Evolutionary conservation across 2,888 invertebrate genomes (phyloP).

Genomic region (Glyphotaelius pellucidus): DNA sequence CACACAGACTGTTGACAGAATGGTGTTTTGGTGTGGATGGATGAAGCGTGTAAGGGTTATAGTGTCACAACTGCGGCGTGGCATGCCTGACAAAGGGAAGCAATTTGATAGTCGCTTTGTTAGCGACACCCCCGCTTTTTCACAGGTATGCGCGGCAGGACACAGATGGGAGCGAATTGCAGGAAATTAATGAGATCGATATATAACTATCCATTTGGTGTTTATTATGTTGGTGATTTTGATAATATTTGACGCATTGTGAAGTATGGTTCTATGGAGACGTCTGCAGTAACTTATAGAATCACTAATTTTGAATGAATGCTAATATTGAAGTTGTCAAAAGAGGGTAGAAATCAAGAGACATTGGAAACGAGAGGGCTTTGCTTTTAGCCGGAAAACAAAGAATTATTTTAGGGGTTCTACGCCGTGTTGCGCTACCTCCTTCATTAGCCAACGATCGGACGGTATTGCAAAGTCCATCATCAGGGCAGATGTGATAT

Average conservation of each 20-base stretch:
- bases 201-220: neutral
- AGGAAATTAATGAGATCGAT: neutral
- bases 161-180: constrained; percentile 42
- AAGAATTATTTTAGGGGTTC: too few relatives aligned
- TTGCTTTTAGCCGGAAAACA: too few relatives aligned
- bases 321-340: neutral
- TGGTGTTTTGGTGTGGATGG: neutral
- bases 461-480: too few relatives aligned
- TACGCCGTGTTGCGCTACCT: too few relatives aligned
- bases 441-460: too few relatives aligned
- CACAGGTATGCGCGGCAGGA: constrained; percentile 52
- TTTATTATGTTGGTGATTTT: neutral
- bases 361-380: neutral
- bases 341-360: neutral
- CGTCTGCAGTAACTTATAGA: neutral
- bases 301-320: neutral
- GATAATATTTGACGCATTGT: neutral
- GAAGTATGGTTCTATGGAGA: neutral
- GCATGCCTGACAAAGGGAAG: constrained; percentile 51
- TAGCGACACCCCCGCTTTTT: constrained; percentile 55
- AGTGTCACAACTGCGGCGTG: constrained; percentile 35
- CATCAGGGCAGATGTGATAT: too few relatives aligned
- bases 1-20: neutral
- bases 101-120: constrained; percentile 62
- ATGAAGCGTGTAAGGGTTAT: constrained; percentile 23